phyloP scores from a whole-genome alignment of 2,888 invertebrate genomes.

The Agrochola lychnidis region DNA sequence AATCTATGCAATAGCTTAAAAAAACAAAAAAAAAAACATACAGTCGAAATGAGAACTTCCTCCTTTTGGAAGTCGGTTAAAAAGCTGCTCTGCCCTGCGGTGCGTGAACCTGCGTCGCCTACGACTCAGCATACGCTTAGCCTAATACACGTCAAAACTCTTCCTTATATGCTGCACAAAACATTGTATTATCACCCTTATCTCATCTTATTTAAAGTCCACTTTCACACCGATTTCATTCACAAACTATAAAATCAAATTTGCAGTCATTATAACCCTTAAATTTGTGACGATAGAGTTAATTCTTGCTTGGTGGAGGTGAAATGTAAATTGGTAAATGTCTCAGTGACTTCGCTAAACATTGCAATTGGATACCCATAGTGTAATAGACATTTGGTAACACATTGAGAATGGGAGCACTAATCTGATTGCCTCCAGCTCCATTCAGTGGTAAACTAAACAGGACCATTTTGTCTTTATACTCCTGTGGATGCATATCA shows the following conservation, averaged over 20 bases:
- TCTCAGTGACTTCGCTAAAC: slow-evolving; percentile 41
- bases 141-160: slow-evolving; percentile 27
- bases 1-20: too few species aligned
- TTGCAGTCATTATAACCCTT: slow-evolving; percentile 5
- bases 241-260: slow-evolving; percentile 1
- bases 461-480: slow-evolving; percentile 1
- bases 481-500: slow-evolving; percentile 6
- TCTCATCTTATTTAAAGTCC: rapidly evolving
- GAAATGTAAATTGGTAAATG: slow-evolving; percentile 1
- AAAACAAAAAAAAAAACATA: too few species aligned
- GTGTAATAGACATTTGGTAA: slow-evolving; percentile 59
- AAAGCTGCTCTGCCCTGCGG: too few species aligned
- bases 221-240: slow-evolving; percentile 3
- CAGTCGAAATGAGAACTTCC: too few species aligned
- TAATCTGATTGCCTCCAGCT: slow-evolving; percentile 57
- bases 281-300: rapidly evolving
- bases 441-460: slow-evolving; percentile 25
- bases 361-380: slow-evolving; percentile 57
- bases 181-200: slow-evolving; percentile 20
- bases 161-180: slow-evolving; percentile 8
- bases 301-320: background rate
- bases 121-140: too few species aligned
- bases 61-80: too few species aligned
- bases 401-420: slow-evolving; percentile 42
- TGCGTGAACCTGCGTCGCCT: too few species aligned